Evolutionary conservation across 2,888 invertebrate genomes (phyloP).

Genomic region (Mantis religiosa): DNA sequence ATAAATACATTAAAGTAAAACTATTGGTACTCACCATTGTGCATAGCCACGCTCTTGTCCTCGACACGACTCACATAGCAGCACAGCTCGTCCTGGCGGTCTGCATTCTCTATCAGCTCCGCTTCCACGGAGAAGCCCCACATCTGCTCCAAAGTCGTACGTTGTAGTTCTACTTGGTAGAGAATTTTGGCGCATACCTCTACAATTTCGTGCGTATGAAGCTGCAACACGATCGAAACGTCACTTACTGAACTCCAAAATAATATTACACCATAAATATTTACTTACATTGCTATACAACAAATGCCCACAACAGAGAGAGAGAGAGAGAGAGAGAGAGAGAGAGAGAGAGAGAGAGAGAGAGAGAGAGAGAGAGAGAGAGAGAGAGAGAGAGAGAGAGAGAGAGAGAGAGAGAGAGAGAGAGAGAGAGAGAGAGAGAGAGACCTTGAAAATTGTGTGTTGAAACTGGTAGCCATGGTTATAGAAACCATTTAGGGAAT

Average conservation of each 20-base stretch:
- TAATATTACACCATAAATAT: neutral
- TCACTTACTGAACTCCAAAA: neutral
- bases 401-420: neutral
- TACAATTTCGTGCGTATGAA: conserved; percentile 89
- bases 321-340: neutral
- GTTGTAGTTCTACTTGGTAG: conserved; percentile 91
- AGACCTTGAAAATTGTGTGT: no score
- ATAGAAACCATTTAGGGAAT: no score
- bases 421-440: neutral
- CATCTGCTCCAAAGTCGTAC: conserved; percentile 88
- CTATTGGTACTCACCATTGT: conserved; percentile 85
- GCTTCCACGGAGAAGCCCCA: conserved; percentile 98
- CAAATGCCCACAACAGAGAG: neutral
- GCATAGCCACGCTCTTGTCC: conserved; percentile 92
- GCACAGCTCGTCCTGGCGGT: conserved; percentile 92
- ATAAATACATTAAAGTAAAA: no score
- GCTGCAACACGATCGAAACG: conserved; percentile 51
- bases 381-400: neutral
- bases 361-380: neutral
- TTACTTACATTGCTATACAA: neutral
- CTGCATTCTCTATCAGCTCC: conserved; percentile 92
- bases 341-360: neutral
- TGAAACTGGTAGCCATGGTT: no score
- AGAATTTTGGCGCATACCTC: conserved; percentile 96
- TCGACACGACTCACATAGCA: conserved; percentile 96